phyloP scores from a whole-genome alignment of 2,888 invertebrate species.

The Yponomeuta cagnagella region DNA sequence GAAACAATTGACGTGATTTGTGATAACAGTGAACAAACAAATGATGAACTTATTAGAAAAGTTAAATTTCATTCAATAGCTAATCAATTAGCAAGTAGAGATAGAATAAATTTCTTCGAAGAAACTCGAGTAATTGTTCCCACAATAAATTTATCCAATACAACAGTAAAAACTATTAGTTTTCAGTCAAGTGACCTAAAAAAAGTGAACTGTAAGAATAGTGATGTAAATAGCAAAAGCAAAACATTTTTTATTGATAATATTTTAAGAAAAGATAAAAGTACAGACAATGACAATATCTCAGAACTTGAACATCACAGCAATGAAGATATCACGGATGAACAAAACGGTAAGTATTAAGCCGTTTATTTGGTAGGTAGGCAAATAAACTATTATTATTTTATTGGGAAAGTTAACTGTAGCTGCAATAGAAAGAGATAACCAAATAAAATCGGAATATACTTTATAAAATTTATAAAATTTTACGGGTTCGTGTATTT shows the following conservation, averaged over 20 bases:
- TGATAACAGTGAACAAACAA: conserved; percentile 54
- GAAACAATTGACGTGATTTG: conserved; percentile 67
- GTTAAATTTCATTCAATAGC: conserved; percentile 28
- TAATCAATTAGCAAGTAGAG: conserved; percentile 33
- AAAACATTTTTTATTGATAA: conserved; percentile 75
- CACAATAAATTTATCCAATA: conserved; percentile 24
- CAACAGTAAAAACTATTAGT: neutral
- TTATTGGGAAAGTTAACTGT: too few relatives aligned
- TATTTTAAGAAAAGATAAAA: conserved; percentile 67
- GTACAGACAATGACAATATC: conserved; percentile 29
- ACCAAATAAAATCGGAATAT: too few relatives aligned
- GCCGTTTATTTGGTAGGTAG: too few relatives aligned
- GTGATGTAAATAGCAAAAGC: conserved; percentile 31
- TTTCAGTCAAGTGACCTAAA: neutral
- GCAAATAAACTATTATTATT: too few relatives aligned
- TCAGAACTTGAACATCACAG: conserved; percentile 32
- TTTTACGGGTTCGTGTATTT: too few relatives aligned
- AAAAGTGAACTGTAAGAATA: neutral
- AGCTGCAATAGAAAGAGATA: too few relatives aligned
- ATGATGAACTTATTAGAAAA: conserved; percentile 30
- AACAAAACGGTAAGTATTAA: conserved; percentile 56
- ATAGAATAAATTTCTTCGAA: conserved; percentile 44
- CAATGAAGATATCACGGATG: conserved; percentile 58
- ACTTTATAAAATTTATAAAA: too few relatives aligned
- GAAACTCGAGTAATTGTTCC: conserved; percentile 39